Evolutionary conservation across 2,888 invertebrate genomes (phyloP).

Genomic region (Drosophila algonquin): DNA sequence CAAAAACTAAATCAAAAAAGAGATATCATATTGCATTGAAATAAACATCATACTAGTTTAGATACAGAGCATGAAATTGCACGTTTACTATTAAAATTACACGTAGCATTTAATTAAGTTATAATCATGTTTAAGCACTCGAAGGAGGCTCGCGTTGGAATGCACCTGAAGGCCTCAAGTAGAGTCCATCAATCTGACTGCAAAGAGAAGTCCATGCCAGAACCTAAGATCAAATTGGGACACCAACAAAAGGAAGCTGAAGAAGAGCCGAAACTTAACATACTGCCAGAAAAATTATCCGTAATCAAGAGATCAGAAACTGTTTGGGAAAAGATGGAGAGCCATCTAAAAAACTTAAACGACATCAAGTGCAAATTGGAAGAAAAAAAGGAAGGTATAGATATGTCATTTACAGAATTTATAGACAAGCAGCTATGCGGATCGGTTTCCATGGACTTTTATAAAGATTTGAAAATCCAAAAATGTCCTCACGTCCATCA

Average conservation of each 20-base stretch:
- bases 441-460: neutral
- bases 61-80: neutral
- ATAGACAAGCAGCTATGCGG: neutral
- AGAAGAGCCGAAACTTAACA: too few species aligned
- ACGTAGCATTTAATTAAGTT: neutral
- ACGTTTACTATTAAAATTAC: neutral
- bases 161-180: neutral
- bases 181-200: neutral
- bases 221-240: too few species aligned
- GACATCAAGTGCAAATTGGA: neutral
- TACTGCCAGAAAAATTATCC: too few species aligned
- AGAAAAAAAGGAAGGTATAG: neutral
- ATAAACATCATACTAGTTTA: neutral
- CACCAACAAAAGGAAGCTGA: too few species aligned
- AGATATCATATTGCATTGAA: neutral
- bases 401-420: neutral
- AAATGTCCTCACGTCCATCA: neutral
- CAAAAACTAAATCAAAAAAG: constrained; percentile 1
- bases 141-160: neutral
- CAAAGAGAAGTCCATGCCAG: neutral
- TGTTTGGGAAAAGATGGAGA: too few species aligned
- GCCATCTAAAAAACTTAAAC: too few species aligned
- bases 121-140: neutral
- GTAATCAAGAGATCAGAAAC: too few species aligned
- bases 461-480: constrained; percentile 2